Evolutionary conservation across 2,113 vertebrate genomes (phyloP), one percentile per base, ranked within the genome.

Genomic region (Romanogobio albipinnatus): DNA sequence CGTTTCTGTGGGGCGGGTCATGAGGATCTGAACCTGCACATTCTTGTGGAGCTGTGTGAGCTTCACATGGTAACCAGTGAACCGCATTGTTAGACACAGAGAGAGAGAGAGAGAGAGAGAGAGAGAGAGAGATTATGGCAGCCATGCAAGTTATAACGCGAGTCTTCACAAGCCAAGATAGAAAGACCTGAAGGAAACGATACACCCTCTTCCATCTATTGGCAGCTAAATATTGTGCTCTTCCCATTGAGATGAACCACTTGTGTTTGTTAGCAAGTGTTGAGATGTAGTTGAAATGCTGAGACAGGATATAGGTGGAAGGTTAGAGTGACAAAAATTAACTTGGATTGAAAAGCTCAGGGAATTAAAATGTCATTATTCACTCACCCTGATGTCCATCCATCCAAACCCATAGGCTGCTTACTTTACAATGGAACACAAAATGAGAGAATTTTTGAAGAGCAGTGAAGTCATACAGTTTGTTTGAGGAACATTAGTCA

Each of bases 1-100:
- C 74, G 78, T 85, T 88, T 89, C 87, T 85, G 85, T 81, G 93
- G 92, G 94, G 94, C 86, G 95, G 95, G 91, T 89, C 93, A 94
- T 89, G 91, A 94, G 93, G 95, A 95, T 94, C 95, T 96, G 95
- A 95, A 96, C 94, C 93, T 92, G 94, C 94, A 93, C 97, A 98
- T 98, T 98, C 97, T 97, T 98, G 94, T 93, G 93, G 91, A 95
- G 93, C 93, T 94, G 92, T 95, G 93, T 95, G 95, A 95, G 93
- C 95, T 96, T 96, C 96, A 95, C 97, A 97, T 97, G 97, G 97
- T 97, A 96, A 98, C 97, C 92, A 93, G 93, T 90, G 94, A 94
- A 91, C 90, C 92, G 94, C 95, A 96, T 97, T 98, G 96, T 97
- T 96, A 92, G 94, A 94, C 94, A 94, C 39, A 39, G 5, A 39